A percentile compares a stretch with the other conserved stretches of the same genome.
These are phyloP conservation scores for Rhyacichthys aspro DNA, from an alignment of 2,797 vertebrate species.

Conservation along the genomic window DNA sequence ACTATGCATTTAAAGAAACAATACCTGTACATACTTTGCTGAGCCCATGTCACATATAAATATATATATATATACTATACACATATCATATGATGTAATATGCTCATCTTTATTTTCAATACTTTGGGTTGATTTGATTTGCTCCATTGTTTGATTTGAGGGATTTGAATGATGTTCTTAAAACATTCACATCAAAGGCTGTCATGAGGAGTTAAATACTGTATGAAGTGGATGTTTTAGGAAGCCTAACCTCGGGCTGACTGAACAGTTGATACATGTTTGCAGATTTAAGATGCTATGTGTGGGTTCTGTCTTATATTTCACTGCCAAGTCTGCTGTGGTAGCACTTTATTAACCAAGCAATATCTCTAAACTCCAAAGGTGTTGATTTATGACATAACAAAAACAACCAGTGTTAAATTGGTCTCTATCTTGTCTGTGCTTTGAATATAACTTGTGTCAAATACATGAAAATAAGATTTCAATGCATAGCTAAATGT, in stretches of 20 bases:
- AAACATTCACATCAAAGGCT: conserved; percentile 41
- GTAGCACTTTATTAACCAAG: conserved; percentile 56
- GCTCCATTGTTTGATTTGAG: conserved; percentile 46
- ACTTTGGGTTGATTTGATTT: conserved; percentile 51
- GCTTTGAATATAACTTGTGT: background rate
- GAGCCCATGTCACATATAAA: conserved; percentile 61
- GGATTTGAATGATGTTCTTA: conserved; percentile 45
- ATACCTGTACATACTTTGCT: conserved; percentile 68
- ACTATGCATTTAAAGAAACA: conserved; percentile 79
- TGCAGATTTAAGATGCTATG: conserved; percentile 58
- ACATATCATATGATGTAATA: conserved; percentile 62
- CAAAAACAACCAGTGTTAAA: conserved; percentile 1
- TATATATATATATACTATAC: conserved; percentile 61
- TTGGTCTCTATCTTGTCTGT: background rate
- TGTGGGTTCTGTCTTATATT: conserved; percentile 46
- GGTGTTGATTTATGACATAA: conserved; percentile 13
- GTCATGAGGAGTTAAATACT: conserved; percentile 6
- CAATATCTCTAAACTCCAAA: conserved; percentile 42
- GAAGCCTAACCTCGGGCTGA: conserved; percentile 34
- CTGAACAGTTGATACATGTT: conserved; percentile 29
- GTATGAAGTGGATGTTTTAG: conserved; percentile 33
- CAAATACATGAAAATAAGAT: no score
- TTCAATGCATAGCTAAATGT: background rate
- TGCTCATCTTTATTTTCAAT: conserved; percentile 65
- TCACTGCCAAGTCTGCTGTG: conserved; percentile 55